A percentile compares a stretch with the other conserved stretches of the same genome.
phyloP scores from a whole-genome alignment of 2,888 invertebrate genomes.

The Heteromyza rotundicornis region DNA sequence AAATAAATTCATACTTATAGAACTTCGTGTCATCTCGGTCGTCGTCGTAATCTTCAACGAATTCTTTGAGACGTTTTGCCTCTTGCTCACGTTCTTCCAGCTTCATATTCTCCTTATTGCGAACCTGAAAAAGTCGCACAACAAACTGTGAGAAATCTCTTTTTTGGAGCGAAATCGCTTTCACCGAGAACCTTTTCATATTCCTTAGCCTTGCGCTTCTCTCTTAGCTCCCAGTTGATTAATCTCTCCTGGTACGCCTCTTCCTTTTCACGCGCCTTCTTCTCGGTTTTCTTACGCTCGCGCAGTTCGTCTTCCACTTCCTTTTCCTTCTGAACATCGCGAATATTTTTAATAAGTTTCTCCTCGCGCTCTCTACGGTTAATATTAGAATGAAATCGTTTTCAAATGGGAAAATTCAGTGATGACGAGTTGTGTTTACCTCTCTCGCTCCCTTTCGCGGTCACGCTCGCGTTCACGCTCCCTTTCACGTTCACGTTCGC shows the following conservation, averaged over 20 bases:
- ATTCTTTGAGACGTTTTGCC: constrained; percentile 93
- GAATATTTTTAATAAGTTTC: constrained; percentile 66
- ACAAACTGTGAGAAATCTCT: background rate
- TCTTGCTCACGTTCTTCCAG: constrained; percentile 89
- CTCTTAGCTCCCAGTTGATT: constrained; percentile 84
- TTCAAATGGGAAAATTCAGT: background rate
- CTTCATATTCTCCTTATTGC: constrained; percentile 81
- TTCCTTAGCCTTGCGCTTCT: constrained; percentile 88
- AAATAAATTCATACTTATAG: constrained; percentile 72
- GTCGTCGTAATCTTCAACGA: constrained; percentile 99
- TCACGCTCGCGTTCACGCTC: constrained; percentile 34
- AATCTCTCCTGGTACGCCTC: constrained; percentile 92
- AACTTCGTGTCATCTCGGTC: constrained; percentile 96
- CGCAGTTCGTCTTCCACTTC: constrained; percentile 92
- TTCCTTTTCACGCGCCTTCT: constrained; percentile 93
- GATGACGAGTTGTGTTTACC: constrained; percentile 26
- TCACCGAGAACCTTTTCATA: constrained; percentile 71
- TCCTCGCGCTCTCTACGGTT: constrained; percentile 60
- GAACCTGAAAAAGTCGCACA: constrained; percentile 58
- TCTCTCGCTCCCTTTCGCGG: constrained; percentile 36
- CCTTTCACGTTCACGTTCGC: constrained; percentile 47
- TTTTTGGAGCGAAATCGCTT: constrained; percentile 12
- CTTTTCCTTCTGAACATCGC: constrained; percentile 75
- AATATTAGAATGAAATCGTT: background rate
- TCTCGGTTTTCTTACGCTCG: constrained; percentile 87